Base-by-base conservation (phyloP, 2,113 vertebrate genomes). In the Lagenorhynchus albirostris region DNA sequence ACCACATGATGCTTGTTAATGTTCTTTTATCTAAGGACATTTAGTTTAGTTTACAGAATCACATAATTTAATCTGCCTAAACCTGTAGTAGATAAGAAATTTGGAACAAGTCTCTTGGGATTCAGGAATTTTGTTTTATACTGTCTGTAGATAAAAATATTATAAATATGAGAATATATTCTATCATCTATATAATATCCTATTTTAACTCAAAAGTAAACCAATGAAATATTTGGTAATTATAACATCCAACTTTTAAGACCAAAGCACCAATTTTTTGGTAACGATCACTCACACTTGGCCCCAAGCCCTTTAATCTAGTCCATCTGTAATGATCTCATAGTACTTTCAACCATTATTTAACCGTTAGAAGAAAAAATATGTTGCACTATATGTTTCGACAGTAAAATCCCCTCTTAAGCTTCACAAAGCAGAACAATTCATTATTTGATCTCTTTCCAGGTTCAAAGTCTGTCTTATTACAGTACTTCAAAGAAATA, bases 381-480 rank as follows among this genome's bases (percentile, higher is more conserved):
- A 99, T 99, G 98, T 99, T 99, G 99, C 98, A 98, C 99, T 99
- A 99, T 99, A 99, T 99, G 99, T 99, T 99, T 99, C 99, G 99
- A 99, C 99, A 99, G 99, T 99, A 99, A 99, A 99, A 99, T 99
- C 99, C 99, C 99, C 99, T 99, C 99, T 99, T 99, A 99, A 98
- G 99, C 99, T 99, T 99, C 99, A 99, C 99, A 99, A 99, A 99
- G 99, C 98, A 99, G 99, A 99, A 99, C 98, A 99, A 99, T 99
- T 99, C 99, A 99, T 99, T 99, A 99, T 99, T 99, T 99, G 99
- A 99, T 99, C 99, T 99, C 99, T 98, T 99, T 99, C 99, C 99
- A 99, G 99, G 99, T 99, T 99, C 99, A 99, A 99, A 99, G 99
- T 99, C 99, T 99, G 99, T 99, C 99, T 99, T 99, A 99, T 98